phyloP scores from a whole-genome alignment of 30 jellyfish, hydroid and myxozoan genomes.

The Phacellophora camtschatica region DNA sequence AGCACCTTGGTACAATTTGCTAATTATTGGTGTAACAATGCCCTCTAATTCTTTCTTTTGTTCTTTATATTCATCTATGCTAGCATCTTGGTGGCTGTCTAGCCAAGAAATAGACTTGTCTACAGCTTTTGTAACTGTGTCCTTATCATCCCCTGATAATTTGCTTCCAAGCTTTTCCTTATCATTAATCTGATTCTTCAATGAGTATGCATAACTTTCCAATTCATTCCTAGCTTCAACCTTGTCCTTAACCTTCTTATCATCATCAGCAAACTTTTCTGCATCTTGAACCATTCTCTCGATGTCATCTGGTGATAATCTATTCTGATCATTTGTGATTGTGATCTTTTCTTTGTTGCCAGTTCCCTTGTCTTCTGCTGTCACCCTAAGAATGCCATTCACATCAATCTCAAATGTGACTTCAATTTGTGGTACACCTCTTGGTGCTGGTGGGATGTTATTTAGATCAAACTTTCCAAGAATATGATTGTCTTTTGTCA shows the following conservation, averaged over 20 bases:
- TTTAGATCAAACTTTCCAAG: conserved; percentile 96
- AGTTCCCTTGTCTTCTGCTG: conserved; percentile 99
- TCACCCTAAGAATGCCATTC: conserved; percentile 95
- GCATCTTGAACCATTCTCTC: conserved; percentile 99
- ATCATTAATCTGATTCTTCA: conserved; percentile 89
- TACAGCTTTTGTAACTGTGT: conserved; percentile 86
- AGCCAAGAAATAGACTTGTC: conserved; percentile 94
- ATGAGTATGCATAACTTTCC: conserved; percentile 95
- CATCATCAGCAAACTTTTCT: conserved; percentile 99
- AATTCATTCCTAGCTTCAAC: conserved; percentile 94
- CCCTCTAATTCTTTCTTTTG: conserved; percentile 92
- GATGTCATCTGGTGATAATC: conserved; percentile 99
- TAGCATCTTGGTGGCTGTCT: conserved; percentile 93
- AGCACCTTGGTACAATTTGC: conserved; percentile 97
- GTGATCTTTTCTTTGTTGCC: conserved; percentile 98
- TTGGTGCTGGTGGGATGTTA: conserved; percentile 99
- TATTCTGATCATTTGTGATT: conserved; percentile 97
- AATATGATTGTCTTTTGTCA: conserved; percentile 97
- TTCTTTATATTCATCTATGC: conserved; percentile 93
- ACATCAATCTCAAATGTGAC: conserved; percentile 99
- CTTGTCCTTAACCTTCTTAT: conserved; percentile 91
- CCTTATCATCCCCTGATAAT: conserved; percentile 94
- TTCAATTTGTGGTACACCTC: conserved; percentile 99
- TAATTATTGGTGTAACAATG: conserved; percentile 94
- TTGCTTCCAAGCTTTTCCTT: conserved; percentile 96